Evolutionary conservation across 2,797 vertebrate species (phyloP).

Genomic region (Fistularia commersonii): DNA sequence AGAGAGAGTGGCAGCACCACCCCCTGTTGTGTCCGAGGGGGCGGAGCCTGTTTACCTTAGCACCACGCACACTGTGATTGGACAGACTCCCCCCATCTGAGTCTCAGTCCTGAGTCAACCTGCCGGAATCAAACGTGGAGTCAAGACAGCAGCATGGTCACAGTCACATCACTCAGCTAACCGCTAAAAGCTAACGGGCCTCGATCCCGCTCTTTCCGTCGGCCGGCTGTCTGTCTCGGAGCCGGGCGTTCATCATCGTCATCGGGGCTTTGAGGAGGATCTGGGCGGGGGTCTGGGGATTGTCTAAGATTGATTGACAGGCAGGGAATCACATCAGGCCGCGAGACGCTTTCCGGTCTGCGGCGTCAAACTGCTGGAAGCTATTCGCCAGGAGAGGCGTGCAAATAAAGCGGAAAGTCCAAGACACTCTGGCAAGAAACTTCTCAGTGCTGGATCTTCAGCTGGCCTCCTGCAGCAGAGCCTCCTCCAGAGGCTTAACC

Average conservation of each 20-base stretch:
- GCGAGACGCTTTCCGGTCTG: not conserved
- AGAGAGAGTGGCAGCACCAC: constrained; percentile 66
- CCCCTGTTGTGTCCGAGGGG: constrained; percentile 59
- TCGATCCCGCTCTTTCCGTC: no score
- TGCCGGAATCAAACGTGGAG: constrained; percentile 82
- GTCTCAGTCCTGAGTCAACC: constrained; percentile 81
- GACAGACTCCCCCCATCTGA: constrained; percentile 72
- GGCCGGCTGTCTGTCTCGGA: no score
- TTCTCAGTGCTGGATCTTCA: not conserved
- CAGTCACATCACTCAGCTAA: constrained; percentile 63
- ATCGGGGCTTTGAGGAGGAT: constrained; percentile 13
- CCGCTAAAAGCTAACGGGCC: constrained; percentile 29
- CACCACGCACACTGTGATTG: constrained; percentile 66
- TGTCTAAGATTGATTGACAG: constrained; percentile 28
- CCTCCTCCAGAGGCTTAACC: no score
- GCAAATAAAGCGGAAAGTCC: not conserved
- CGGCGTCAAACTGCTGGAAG: constrained; percentile 15
- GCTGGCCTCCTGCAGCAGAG: no score
- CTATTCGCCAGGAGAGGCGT: constrained; percentile 18
- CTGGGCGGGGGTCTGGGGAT: no score
- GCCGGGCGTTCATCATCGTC: no score
- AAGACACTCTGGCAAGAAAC: not conserved
- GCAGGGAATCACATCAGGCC: no score
- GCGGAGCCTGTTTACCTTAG: constrained; percentile 79
- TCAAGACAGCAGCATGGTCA: constrained; percentile 79